Evolutionary conservation across 2,797 vertebrate genomes (phyloP).

Genomic region (Avahi laniger): DNA sequence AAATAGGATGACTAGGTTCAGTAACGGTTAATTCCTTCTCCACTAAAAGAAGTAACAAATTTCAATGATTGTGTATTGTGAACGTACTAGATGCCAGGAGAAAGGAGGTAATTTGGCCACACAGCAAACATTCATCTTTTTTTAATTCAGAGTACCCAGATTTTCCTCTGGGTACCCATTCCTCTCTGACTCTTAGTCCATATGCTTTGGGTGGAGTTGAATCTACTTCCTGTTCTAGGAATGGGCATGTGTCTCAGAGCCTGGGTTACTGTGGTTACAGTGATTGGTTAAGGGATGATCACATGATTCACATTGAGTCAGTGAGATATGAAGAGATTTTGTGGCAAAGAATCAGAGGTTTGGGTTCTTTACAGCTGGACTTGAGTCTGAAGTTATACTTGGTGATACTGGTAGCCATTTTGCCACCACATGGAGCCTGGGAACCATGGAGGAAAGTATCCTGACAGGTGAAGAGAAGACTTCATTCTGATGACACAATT

Average conservation of each 20-base stretch:
- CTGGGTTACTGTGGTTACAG: not conserved
- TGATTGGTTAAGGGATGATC: not conserved
- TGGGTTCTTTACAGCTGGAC: not conserved
- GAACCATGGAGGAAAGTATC: not conserved
- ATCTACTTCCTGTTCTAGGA: not conserved
- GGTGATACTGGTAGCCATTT: not conserved
- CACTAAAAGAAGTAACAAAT: not conserved
- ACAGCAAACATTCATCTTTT: not conserved
- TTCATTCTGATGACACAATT: not conserved
- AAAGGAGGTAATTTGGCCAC: not conserved
- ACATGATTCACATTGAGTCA: not conserved
- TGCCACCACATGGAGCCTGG: not conserved
- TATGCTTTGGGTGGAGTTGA: not conserved
- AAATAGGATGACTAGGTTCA: not conserved
- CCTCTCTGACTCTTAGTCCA: not conserved
- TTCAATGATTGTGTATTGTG: not conserved
- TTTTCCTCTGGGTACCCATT: not conserved
- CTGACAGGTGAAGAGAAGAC: not conserved
- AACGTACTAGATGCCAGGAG: not conserved
- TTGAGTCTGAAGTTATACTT: not conserved
- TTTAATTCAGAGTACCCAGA: not conserved
- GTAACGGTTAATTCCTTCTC: no score
- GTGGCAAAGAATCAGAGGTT: not conserved
- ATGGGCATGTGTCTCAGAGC: not conserved
- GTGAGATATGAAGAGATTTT: not conserved